Conservation (phyloP, 2,888 invertebrate species). For the Metellina segmentata region DNA sequence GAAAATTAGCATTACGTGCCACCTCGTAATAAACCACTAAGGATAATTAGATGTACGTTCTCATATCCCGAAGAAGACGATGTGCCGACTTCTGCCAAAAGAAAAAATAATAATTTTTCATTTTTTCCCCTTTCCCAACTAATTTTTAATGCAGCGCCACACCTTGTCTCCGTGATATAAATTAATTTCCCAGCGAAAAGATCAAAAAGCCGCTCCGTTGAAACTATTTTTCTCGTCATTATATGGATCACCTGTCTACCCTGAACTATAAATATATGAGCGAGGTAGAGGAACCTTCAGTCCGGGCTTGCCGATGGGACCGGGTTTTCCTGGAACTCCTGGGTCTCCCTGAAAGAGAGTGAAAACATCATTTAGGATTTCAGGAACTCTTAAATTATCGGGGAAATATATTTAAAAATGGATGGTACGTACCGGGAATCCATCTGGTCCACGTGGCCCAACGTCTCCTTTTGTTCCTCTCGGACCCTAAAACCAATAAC, state of each 20-base stretch:
- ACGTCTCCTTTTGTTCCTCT: constrained; percentile 80
- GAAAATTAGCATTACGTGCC: constrained; percentile 4
- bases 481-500: constrained; percentile 79
- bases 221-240: background rate
- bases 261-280: background rate
- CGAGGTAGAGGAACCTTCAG: constrained; percentile 78
- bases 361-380: background rate
- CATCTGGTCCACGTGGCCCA: constrained; percentile 81
- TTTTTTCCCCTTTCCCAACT: background rate
- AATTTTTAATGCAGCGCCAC: constrained; percentile 15
- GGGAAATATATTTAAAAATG: background rate
- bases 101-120: too few relatives aligned
- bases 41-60: background rate
- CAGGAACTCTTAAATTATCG: background rate
- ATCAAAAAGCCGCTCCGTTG: background rate
- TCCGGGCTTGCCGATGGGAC: constrained; percentile 81
- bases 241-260: background rate
- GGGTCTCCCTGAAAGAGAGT: constrained; percentile 79
- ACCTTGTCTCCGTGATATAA: constrained; percentile 7
- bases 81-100: background rate
- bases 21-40: constrained; percentile 1
- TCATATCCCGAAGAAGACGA: background rate
- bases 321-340: constrained; percentile 82
- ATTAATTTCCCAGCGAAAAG: constrained; percentile 7
- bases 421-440: constrained; percentile 79